A percentile compares a stretch with the other conserved stretches of the same genome.
phyloP scores from a whole-genome alignment of 2,888 invertebrate species.

The Archaeoteleia sp. region DNA sequence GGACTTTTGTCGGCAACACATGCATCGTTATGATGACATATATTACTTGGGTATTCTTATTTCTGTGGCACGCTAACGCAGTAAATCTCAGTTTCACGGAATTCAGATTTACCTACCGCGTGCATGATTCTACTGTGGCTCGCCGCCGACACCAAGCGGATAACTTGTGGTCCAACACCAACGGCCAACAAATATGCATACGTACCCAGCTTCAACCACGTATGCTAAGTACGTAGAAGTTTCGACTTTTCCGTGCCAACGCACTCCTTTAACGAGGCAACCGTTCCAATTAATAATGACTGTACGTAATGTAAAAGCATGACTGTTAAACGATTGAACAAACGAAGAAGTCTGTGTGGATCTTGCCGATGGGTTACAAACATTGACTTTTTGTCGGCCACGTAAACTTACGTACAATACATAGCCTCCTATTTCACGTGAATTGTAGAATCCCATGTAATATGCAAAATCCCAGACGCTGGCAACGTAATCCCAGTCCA shows the following conservation, averaged over 20 bases:
- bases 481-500: constrained; percentile 45
- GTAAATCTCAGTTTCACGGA: constrained; percentile 33
- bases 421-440: constrained; percentile 21
- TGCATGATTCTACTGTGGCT: constrained; percentile 27
- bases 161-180: constrained; percentile 39
- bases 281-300: too few relatives aligned
- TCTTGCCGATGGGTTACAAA: constrained; percentile 8
- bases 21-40: constrained; percentile 9
- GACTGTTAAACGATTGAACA: too few relatives aligned
- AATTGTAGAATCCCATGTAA: constrained; percentile 31
- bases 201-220: constrained; percentile 16
- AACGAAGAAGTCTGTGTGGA: constrained; percentile 2
- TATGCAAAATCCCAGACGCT: constrained; percentile 35
- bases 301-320: too few relatives aligned
- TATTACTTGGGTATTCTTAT: constrained; percentile 32
- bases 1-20: constrained; percentile 2
- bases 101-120: constrained; percentile 38
- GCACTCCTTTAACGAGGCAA: not conserved
- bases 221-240: constrained; percentile 25
- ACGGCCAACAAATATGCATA: constrained; percentile 12
- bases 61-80: constrained; percentile 18
- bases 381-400: not conserved
- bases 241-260: constrained; percentile 17
- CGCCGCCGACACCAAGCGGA: constrained; percentile 23
- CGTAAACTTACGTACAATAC: constrained; percentile 6